A percentile compares a stretch with the other conserved stretches of the same genome.
phyloP scores from a whole-genome alignment of 2,113 vertebrate genomes.

The Andinoacara biseriatus region DNA sequence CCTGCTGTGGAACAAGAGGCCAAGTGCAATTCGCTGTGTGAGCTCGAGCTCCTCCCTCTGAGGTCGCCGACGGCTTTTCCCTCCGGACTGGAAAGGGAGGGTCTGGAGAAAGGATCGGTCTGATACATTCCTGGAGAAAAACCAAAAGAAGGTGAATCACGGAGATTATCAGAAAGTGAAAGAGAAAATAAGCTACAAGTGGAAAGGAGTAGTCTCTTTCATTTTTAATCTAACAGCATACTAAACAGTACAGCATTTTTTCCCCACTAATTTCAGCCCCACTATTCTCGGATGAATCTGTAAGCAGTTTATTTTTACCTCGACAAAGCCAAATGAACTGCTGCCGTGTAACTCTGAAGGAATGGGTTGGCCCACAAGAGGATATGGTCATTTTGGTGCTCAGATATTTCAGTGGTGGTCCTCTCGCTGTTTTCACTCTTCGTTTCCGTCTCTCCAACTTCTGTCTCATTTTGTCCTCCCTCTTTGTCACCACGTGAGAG shows the following conservation, averaged over 20 bases:
- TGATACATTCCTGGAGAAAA: conserved; percentile 72
- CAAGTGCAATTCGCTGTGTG: conserved; percentile 82
- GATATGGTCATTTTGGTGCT: conserved; percentile 14
- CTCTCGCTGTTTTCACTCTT: background rate
- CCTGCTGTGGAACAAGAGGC: conserved; percentile 83
- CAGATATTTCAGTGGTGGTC: background rate
- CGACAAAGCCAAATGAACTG: conserved; percentile 81
- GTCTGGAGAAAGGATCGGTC: conserved; percentile 82
- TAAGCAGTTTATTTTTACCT: conserved; percentile 51
- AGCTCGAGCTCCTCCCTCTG: conserved; percentile 85
- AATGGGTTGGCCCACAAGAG: conserved; percentile 81
- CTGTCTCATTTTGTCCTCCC: conserved; percentile 7
- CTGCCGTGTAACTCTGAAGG: conserved; percentile 87
- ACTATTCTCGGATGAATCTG: background rate
- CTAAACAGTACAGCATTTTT: background rate
- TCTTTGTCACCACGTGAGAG: background rate
- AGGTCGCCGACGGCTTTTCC: conserved; percentile 82
- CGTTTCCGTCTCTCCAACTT: background rate
- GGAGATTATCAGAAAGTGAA: background rate
- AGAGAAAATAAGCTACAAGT: background rate
- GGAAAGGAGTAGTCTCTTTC: background rate
- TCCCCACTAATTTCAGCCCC: background rate
- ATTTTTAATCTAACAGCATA: conserved; percentile 2
- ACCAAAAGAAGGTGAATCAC: conserved; percentile 57
- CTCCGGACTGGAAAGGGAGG: conserved; percentile 64